Base-by-base conservation (phyloP, 2,113 vertebrate species). In the Salvelinus alpinus region DNA sequence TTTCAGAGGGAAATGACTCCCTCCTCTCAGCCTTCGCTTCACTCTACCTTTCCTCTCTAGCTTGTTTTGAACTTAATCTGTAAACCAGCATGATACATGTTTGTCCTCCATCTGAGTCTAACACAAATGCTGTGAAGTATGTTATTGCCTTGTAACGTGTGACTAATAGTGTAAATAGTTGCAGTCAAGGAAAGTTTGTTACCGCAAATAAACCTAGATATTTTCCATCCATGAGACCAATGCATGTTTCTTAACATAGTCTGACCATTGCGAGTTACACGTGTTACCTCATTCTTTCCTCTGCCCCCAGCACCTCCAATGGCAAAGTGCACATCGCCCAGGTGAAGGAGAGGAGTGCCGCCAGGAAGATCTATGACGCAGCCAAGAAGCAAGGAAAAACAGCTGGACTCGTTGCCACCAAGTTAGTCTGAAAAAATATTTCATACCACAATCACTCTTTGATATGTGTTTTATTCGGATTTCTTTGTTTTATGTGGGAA, bases 331-430 rank as follows among this genome's bases (percentile, higher is more conserved):
- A 95, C 12, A 79, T 92, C 80, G 94, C 93, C 20, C 90, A 95
- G 88, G 93, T 95, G 82, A 94, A 93, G 82, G 93, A 95, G 86
- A 93, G 94, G 81, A 87, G 91, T 8, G 90, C 92, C 22, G 94
- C 94, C 83, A 95, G 95, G 91, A 95, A 94, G 92, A 94, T 96
- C n/a, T 95, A 95, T 27, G 93, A 95, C 6, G 89, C 91, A 48
- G 94, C 94, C 24, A 93, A 94, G 84, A 91, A 91, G 75, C 93
- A 93, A 73, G 94, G 94, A 66, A 93, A 94, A 87, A 94, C 91
- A n/a, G 92, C 94, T 8, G 95, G 94, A 80, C 94, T 95, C 12
- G 88, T 95, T 16, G 93, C 93, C n/a, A 93, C 95, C 75, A 95
- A 93, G 94, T 94, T 54, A 91, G 93, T 93, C 27, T 16, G 62